phyloP scores from a whole-genome alignment of 1,140 invertebrate species.

The Aphelenchoides fujianensis region DNA sequence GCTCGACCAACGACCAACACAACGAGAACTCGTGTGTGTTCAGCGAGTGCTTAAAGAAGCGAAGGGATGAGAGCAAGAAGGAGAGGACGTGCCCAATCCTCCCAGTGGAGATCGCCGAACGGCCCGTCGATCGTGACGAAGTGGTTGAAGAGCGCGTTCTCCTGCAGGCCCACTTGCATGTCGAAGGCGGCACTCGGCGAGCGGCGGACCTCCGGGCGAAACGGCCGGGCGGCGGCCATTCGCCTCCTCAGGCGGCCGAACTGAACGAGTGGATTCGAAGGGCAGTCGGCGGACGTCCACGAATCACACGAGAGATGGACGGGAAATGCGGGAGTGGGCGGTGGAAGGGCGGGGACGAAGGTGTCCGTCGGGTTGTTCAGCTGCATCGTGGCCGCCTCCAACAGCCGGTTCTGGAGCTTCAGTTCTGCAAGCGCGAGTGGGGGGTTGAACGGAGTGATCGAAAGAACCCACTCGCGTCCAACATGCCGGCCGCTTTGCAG shows the following conservation, averaged over 20 bases:
- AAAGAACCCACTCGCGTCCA: conserved; percentile 12
- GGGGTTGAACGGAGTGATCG: not conserved
- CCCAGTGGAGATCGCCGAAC: not conserved
- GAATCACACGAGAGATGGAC: not conserved
- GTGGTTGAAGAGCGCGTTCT: not conserved
- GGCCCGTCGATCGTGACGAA: not conserved
- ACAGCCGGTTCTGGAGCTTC: not conserved
- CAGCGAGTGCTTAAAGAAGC: too few relatives aligned
- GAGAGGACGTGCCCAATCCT: not conserved
- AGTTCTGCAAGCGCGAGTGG: not conserved
- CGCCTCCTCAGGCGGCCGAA: not conserved
- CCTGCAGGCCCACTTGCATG: conserved; percentile 12
- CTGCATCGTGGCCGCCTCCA: too few relatives aligned
- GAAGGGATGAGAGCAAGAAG: too few relatives aligned
- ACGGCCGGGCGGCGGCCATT: not conserved
- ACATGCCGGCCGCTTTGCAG: not conserved
- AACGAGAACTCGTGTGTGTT: too few relatives aligned
- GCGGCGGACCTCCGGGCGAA: not conserved
- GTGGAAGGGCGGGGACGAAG: not conserved
- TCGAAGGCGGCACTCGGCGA: not conserved
- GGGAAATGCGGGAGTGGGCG: not conserved
- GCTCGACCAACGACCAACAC: too few relatives aligned
- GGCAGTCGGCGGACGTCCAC: not conserved
- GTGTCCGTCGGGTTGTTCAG: too few relatives aligned
- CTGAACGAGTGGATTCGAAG: not conserved